These are phyloP conservation scores for Thaumatotibia leucotreta DNA, from an alignment of 1,140 invertebrate species.

Conservation along the genomic window DNA sequence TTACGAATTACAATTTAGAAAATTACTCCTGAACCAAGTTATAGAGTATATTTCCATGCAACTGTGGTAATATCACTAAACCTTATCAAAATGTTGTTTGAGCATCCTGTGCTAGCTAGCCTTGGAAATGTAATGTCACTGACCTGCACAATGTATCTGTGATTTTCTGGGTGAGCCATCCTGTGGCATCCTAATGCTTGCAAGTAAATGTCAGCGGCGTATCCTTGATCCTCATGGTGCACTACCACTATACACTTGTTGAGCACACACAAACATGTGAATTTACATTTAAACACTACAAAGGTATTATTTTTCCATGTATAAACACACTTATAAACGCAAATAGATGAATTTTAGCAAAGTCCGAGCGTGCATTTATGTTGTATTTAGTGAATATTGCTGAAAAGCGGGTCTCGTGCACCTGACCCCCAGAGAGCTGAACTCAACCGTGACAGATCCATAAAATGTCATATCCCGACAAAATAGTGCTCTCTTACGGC, in stretches of 20 bases:
- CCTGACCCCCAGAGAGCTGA: conserved; percentile 42
- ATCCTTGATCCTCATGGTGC: conserved; percentile 27
- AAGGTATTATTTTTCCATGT: background rate
- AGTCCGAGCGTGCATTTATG: background rate
- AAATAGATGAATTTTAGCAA: background rate
- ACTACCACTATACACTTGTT: conserved; percentile 20
- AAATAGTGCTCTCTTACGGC: conserved; percentile 4
- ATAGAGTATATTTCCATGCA: background rate
- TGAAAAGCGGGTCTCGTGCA: conserved; percentile 21
- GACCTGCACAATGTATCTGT: conserved; percentile 78
- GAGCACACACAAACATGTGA: conserved; percentile 6
- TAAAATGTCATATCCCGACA: conserved; percentile 40
- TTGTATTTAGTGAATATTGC: background rate
- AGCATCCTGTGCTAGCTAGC: conserved; percentile 3
- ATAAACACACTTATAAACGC: background rate
- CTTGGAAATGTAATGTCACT: conserved; percentile 23
- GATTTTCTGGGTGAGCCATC: conserved; percentile 76
- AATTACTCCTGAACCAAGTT: background rate
- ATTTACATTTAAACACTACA: background rate
- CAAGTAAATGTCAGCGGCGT: conserved; percentile 18
- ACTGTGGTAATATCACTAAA: background rate
- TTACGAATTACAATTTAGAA: background rate
- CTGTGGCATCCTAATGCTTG: conserved; percentile 64
- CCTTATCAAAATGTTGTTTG: background rate
- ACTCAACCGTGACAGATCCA: conserved; percentile 58